Conservation (phyloP, 2,888 invertebrate species). For the Drosophila fulvimacula region DNA sequence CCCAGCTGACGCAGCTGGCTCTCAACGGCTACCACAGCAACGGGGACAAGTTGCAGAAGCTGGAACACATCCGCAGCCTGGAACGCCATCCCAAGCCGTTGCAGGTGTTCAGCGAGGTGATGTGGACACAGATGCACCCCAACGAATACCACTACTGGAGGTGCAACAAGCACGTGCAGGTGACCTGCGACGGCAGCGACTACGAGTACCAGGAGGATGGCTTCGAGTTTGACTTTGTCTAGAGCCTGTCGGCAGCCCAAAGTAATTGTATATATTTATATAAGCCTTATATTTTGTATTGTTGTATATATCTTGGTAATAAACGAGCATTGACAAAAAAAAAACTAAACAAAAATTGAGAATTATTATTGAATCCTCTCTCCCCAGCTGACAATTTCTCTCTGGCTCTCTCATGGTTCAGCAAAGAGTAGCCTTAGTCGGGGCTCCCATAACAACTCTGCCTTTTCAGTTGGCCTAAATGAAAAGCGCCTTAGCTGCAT, state of each 20-base stretch:
- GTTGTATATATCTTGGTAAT: constrained; percentile 31
- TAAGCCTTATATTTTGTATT: background rate
- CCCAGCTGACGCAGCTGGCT: constrained; percentile 48
- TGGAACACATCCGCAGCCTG: constrained; percentile 46
- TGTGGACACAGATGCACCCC: constrained; percentile 56
- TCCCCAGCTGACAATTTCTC: background rate
- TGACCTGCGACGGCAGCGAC: constrained; percentile 59
- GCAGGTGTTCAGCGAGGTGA: constrained; percentile 57
- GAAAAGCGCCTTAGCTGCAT: constrained; percentile 27
- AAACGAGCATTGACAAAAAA: background rate
- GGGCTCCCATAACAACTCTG: background rate
- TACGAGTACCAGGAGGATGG: constrained; percentile 74
- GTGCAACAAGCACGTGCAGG: constrained; percentile 44
- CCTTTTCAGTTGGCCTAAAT: constrained; percentile 9
- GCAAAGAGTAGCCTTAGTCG: background rate
- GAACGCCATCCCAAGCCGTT: constrained; percentile 44
- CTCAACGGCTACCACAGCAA: constrained; percentile 63
- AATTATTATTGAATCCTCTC: background rate
- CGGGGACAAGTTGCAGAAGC: constrained; percentile 51
- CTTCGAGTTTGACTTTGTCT: constrained; percentile 65
- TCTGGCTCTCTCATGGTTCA: background rate
- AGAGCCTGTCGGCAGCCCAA: background rate
- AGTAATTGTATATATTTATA: constrained; percentile 4
- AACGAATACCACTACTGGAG: constrained; percentile 46
- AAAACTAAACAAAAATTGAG: background rate